Evolutionary conservation across 2,113 vertebrate genomes (phyloP), one percentile per base, ranked within the genome.

Genomic region (Lichenostomus cassidix): DNA sequence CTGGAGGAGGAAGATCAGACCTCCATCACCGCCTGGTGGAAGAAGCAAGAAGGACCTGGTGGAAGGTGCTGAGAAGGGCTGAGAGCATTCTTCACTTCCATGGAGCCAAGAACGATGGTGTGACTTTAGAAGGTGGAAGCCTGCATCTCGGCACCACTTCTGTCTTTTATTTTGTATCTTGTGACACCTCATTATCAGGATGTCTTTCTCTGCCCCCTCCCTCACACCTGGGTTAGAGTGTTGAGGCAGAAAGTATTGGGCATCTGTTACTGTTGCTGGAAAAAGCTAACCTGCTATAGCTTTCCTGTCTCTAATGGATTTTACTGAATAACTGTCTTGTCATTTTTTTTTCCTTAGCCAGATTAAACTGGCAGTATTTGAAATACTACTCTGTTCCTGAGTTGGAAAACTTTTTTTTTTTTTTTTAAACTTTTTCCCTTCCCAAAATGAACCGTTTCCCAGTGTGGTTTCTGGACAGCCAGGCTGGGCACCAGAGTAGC

Each of bases 251-350:
- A 76, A 13, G 7, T 73, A 27, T 3, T 91, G 31, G 21, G 55
- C 59, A 49, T 75, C n/a, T 73, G 21, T 85, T 92, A 67, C 24
- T 6, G 9, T 83, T 79, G 87, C 87, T 94, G 87, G 89, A 92
- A 90, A 77, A 89, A 94, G 69, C 64, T 88, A 93, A 89, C 73
- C 47, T 81, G 27, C 64, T 83, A 4, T 65, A 93, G 73, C 64
- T 90, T 89, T 92, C 88, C 68, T 95, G 60, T 81, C 68, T 94
- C 92, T 59, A 67, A 73, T 88, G 79, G 79, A 73, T 94, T 92
- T 94, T 93, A 74, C 50, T 85, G 89, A 52, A 49, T 81, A 77
- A 70, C 68, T 85, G 53, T 85, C 85, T 91, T 83, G 31, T 88
- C 65, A 22, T 83, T 79, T 75, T 55, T 55, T 37, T 37, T 83